These are phyloP conservation scores for Rambutsinella grinnellia DNA, from an alignment of 2,888 invertebrate genomes.

Conservation along the genomic window DNA sequence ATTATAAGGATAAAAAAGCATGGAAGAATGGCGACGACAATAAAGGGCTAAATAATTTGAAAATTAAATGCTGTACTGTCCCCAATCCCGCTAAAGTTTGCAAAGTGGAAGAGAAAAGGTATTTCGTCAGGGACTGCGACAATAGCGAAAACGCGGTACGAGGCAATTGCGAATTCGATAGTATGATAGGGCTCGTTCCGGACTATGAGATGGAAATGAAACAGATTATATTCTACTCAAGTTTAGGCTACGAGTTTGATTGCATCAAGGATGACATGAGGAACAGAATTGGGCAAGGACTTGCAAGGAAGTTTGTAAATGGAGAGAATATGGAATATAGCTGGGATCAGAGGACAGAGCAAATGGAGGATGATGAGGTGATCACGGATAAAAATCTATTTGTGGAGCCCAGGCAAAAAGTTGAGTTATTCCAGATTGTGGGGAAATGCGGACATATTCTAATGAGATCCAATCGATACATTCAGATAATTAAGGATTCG, in stretches of 20 bases:
- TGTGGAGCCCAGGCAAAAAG: slow-evolving; percentile 18
- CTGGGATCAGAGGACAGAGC: slow-evolving; percentile 25
- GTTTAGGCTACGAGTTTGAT: slow-evolving; percentile 46
- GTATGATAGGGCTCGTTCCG: slow-evolving; percentile 18
- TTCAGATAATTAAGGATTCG: slow-evolving; percentile 26
- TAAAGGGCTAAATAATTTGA: slow-evolving; percentile 50
- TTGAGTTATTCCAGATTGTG: slow-evolving; percentile 49
- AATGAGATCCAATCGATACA: slow-evolving; percentile 38
- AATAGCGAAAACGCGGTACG: slow-evolving; percentile 38
- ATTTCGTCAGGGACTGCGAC: slow-evolving; percentile 33
- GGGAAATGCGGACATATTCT: slow-evolving; percentile 35
- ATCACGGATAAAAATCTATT: too few species aligned
- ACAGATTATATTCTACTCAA: slow-evolving; percentile 50
- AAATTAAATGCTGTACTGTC: slow-evolving; percentile 50
- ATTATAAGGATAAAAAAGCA: slow-evolving; percentile 34
- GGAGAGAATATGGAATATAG: slow-evolving; percentile 24
- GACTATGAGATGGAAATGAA: slow-evolving; percentile 13
- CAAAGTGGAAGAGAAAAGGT: slow-evolving; percentile 18
- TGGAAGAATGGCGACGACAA: slow-evolving; percentile 45
- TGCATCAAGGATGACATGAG: slow-evolving; percentile 7
- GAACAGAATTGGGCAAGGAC: not conserved
- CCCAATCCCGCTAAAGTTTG: slow-evolving; percentile 42
- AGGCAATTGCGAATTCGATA: slow-evolving; percentile 41
- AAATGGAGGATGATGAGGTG: too few species aligned
- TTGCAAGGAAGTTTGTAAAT: slow-evolving; percentile 12